Base-by-base conservation (phyloP, 2,797 vertebrate species). In the Diplodus sargus region DNA sequence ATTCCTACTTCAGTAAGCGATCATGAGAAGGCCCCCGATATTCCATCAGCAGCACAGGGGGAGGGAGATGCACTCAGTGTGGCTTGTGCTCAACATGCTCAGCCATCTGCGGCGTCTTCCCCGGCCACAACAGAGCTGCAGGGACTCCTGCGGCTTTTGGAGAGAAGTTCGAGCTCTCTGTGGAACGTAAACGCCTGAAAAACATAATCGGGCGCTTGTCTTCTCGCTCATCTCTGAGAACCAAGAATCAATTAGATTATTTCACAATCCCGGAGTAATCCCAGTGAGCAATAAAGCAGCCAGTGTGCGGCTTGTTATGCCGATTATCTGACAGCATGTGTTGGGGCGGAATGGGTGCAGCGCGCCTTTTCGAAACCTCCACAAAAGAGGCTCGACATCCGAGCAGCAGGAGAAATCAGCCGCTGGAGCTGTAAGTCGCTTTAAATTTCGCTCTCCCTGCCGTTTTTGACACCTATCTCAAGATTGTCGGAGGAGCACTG, bases 31-130 rank as follows among this genome's bases (percentile, higher is more conserved):
- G 62, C 72, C 82, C 30, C 30, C 16, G 62, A 81, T 82, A 78
- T 89, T 85, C 88, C 79, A 89, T 91, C 86, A 86, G 77, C 68
- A 2, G 61, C 90, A 23, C 89, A 70, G 82, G 80, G 85, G 88
- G 86, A 80, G 90, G 87, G 52, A 64, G 82, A 84, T 88, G 53
- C 70, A 30, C 74, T 84, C 72, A 14, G 65, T 54, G 77, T 58
- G 70, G 64, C 59, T 47, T 16, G 5, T 5, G 56, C 79, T 79
- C 86, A 63, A 86, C 81, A 72, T 70, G 81, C 72, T 85, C 87
- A 69, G 79, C 85, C 82, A 87, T 88, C 84, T 90, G 87, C 57
- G 52, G 76, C 0, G 10, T 68, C 54, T 70, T 85, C 45, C 34
- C 52, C 49, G 45, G 60, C 49, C 28, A 22, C 69, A 43, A 48